A percentile compares a stretch with the other conserved stretches of the same genome.
Conservation (phyloP, 2,888 invertebrate genomes). For the Troides helena region DNA sequence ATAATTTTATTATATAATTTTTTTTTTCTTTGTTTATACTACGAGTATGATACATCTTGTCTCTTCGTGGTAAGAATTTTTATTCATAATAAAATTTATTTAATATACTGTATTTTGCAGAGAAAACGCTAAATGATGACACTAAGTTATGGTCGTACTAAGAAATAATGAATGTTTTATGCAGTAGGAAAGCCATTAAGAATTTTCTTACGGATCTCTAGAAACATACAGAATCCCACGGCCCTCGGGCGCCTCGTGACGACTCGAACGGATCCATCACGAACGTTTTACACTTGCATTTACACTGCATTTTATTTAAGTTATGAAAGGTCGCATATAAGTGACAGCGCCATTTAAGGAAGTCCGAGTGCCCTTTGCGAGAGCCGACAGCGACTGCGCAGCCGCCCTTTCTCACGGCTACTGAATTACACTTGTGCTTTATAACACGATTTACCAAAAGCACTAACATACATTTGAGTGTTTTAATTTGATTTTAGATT, state of each 20-base stretch:
- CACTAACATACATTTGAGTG: no score
- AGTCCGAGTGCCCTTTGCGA: constrained; percentile 48
- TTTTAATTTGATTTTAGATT: no score
- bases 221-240: constrained; percentile 54
- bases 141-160: background rate
- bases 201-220: constrained; percentile 14
- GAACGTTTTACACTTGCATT: constrained; percentile 62
- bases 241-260: constrained; percentile 69
- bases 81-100: no score
- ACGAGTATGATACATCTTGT: no score
- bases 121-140: background rate
- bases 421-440: constrained; percentile 8
- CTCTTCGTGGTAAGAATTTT: no score
- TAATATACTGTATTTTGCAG: background rate
- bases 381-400: constrained; percentile 31
- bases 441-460: background rate
- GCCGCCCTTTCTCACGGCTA: constrained; percentile 35
- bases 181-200: background rate
- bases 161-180: background rate
- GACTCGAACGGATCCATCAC: constrained; percentile 71
- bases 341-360: constrained; percentile 70
- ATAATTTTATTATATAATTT: no score
- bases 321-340: constrained; percentile 69
- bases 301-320: constrained; percentile 67
- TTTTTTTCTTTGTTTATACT: no score